These are phyloP conservation scores for Dicentrarchus labrax DNA, from an alignment of 2,113 vertebrate species.

Conservation along the genomic window DNA sequence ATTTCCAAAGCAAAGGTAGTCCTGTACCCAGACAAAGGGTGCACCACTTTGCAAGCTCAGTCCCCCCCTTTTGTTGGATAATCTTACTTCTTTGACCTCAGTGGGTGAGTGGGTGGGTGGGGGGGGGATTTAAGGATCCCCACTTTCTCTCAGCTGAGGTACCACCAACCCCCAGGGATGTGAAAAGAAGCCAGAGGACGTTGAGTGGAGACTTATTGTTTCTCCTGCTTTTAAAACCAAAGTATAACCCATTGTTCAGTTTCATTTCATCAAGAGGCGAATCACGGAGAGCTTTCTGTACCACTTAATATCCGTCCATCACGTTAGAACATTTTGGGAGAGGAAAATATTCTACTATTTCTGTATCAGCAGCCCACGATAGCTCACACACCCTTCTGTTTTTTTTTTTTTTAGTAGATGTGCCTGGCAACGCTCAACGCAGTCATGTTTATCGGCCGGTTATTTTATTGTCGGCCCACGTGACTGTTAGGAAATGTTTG, in stretches of 20 bases:
- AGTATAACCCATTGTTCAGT: not conserved
- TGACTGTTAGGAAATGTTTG: conserved; percentile 10
- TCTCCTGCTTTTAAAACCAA: not conserved
- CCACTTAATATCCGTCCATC: not conserved
- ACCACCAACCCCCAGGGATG: not conserved
- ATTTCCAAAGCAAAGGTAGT: conserved; percentile 26
- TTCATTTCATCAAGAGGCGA: not conserved
- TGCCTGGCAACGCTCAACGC: conserved; percentile 16
- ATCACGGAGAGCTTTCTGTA: not conserved
- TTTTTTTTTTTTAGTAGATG: not conserved
- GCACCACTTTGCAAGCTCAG: conserved; percentile 43
- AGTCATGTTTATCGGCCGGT: conserved; percentile 8
- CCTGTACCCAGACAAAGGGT: conserved; percentile 63
- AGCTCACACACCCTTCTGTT: not conserved
- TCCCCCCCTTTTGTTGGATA: conserved; percentile 63
- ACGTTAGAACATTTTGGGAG: not conserved
- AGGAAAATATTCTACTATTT: not conserved
- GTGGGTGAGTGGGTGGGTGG: no score
- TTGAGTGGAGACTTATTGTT: not conserved
- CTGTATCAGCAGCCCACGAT: not conserved
- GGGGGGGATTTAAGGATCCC: conserved; percentile 32
- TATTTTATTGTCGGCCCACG: not conserved
- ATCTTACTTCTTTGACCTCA: conserved; percentile 51
- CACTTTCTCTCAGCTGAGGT: conserved; percentile 29
- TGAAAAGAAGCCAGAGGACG: conserved; percentile 4